phyloP scores from a whole-genome alignment of 2,113 vertebrate genomes.

The Pollachius pollachius region DNA sequence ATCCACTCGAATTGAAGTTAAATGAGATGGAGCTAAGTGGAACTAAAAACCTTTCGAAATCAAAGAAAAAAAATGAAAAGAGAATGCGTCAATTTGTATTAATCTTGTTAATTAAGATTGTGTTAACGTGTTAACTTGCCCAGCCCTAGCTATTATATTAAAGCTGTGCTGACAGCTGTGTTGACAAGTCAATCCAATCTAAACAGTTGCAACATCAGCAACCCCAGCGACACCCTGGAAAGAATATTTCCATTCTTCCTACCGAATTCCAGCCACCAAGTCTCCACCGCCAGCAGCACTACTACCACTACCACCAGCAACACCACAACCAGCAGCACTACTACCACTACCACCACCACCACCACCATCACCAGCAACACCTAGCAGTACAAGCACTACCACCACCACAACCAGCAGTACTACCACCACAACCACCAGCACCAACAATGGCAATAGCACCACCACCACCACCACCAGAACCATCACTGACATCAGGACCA shows the following conservation, averaged over 20 bases:
- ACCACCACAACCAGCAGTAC: too few relatives aligned
- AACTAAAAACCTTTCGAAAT: too few relatives aligned
- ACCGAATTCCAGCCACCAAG: constrained; percentile 32
- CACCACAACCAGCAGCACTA: constrained; percentile 40
- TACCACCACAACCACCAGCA: too few relatives aligned
- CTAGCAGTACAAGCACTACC: constrained; percentile 9
- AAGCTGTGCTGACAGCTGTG: constrained; percentile 47
- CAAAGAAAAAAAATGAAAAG: too few relatives aligned
- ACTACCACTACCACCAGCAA: constrained; percentile 29
- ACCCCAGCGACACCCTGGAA: constrained; percentile 56
- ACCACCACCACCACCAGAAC: too few relatives aligned
- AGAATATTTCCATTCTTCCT: constrained; percentile 67
- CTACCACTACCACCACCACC: constrained; percentile 27
- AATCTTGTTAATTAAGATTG: too few relatives aligned
- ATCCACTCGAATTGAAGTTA: too few relatives aligned
- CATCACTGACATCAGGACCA: too few relatives aligned
- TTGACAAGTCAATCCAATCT: constrained; percentile 73
- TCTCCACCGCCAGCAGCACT: constrained; percentile 30
- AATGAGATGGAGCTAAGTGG: too few relatives aligned
- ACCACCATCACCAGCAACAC: constrained; percentile 27
- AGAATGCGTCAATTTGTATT: too few relatives aligned
- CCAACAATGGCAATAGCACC: too few relatives aligned
- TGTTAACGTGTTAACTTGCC: too few relatives aligned
- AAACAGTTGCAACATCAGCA: constrained; percentile 63
- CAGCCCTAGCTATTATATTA: constrained; percentile 17